Evolutionary conservation across 1,140 invertebrate genomes (phyloP), one percentile per base, ranked within the genome.

Genomic region (Luehdorfia chinensis): DNA sequence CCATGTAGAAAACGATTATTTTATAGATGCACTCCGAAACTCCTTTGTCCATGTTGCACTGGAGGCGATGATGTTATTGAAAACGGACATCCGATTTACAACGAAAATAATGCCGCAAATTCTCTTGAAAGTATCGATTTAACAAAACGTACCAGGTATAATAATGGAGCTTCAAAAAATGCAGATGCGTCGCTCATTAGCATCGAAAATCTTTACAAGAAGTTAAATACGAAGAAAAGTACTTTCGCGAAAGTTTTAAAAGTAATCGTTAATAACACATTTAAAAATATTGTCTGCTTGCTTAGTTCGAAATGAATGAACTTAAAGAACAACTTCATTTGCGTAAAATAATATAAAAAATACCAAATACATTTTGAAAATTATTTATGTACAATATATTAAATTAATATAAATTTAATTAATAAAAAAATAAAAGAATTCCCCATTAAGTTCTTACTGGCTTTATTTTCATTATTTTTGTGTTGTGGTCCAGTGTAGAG

Each of bases 41-140:
- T 71, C 1, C 12, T 74, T 1, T 83, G 75, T 31, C 75, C 78
- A 4, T 83, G 78, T 50, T 75, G 69, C 36, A 61, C 62, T 12
- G 69, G 74, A 0, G 70, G 68, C 3, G 68, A 70, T 4, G 68
- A 75, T 50, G 25, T 13, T 33, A 3, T 23, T 59, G 31, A 53
- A 60, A 37, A 41, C 41, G 4, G 37, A 15, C 27, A 41, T 19
- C 21, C 47, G 6, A 43, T 47, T 13, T 64, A 59, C 39, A 47
- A 37, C 34, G 19, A 32, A 19, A 21, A 59, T 12, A 66, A 21
- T 31, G 9, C 47, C 4, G 32, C 32, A 14, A 59, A 55, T 28
- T 79, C 68, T 0, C 73, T 67, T 28, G 68, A 79, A 49, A 66
- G 51, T 39, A 61, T 76, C 14, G 59, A 75, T 37, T 43, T 77